phyloP scores from a whole-genome alignment of 2,888 invertebrate genomes.

The Aelia acuminata region DNA sequence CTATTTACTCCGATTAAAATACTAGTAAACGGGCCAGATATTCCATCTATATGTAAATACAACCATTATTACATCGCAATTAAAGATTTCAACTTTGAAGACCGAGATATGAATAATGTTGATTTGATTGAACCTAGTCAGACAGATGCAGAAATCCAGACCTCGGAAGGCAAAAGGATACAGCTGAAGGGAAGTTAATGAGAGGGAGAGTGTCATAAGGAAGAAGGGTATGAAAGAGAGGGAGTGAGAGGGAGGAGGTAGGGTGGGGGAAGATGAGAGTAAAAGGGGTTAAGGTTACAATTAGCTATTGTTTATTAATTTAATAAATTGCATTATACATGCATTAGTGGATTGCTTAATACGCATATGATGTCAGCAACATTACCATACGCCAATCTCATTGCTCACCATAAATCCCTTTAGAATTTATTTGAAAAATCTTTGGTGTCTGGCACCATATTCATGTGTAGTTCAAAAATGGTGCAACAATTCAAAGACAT shows the following conservation, averaged over 20 bases:
- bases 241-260: neutral
- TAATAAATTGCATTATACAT: too few species aligned
- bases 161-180: conserved; percentile 7
- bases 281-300: neutral
- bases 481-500: too few species aligned
- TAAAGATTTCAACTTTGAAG: neutral
- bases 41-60: neutral
- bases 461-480: too few species aligned
- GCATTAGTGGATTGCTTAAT: too few species aligned
- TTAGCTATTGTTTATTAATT: too few species aligned
- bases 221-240: conserved; percentile 25
- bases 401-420: too few species aligned
- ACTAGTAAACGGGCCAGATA: neutral
- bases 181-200: conserved; percentile 40
- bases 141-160: conserved; percentile 16
- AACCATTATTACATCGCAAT: neutral
- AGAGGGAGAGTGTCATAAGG: conserved; percentile 54
- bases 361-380: too few species aligned
- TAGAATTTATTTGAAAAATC: too few species aligned
- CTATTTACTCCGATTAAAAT: neutral
- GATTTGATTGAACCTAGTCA: neutral
- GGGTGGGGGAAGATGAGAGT: neutral
- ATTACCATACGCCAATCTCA: too few species aligned
- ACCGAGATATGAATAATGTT: neutral
- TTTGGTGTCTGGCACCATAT: too few species aligned